Evolutionary conservation across 1,140 invertebrate species (phyloP).

Genomic region (Tyrophagus putrescentiae): DNA sequence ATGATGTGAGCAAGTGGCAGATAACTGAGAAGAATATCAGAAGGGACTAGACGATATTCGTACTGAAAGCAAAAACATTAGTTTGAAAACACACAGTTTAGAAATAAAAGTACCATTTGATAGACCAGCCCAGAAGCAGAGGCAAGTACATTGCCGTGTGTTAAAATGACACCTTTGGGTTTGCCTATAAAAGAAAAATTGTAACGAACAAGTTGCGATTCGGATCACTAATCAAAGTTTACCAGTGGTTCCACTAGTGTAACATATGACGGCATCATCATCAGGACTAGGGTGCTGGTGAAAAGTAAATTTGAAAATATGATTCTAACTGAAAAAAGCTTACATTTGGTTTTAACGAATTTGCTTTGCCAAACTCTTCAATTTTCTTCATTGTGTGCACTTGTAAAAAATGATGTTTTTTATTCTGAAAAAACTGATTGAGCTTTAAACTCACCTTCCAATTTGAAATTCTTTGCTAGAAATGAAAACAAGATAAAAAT

Average conservation of each 20-base stretch:
- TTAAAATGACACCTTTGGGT: constrained; percentile 88
- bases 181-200: too few relatives aligned
- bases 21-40: constrained; percentile 79
- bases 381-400: constrained; percentile 68
- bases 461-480: neutral
- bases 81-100: neutral
- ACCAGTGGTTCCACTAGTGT: constrained; percentile 94
- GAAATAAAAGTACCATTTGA: constrained; percentile 48
- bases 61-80: constrained; percentile 6
- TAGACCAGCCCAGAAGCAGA: constrained; percentile 59
- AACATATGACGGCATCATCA: constrained; percentile 83
- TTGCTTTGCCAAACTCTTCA: constrained; percentile 62
- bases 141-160: constrained; percentile 78
- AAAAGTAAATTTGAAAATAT: neutral
- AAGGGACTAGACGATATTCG: constrained; percentile 24
- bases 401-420: constrained; percentile 39
- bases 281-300: constrained; percentile 48
- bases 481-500: constrained; percentile 1
- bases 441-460: neutral
- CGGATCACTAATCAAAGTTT: too few relatives aligned
- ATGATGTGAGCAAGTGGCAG: constrained; percentile 93
- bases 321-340: constrained; percentile 42
- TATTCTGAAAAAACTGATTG: neutral
- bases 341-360: constrained; percentile 42
- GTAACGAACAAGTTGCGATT: too few relatives aligned